Evolutionary conservation across 2,797 vertebrate genomes (phyloP), one percentile per base, ranked within the genome.

Genomic region (Pseudopleuronectes americanus): DNA sequence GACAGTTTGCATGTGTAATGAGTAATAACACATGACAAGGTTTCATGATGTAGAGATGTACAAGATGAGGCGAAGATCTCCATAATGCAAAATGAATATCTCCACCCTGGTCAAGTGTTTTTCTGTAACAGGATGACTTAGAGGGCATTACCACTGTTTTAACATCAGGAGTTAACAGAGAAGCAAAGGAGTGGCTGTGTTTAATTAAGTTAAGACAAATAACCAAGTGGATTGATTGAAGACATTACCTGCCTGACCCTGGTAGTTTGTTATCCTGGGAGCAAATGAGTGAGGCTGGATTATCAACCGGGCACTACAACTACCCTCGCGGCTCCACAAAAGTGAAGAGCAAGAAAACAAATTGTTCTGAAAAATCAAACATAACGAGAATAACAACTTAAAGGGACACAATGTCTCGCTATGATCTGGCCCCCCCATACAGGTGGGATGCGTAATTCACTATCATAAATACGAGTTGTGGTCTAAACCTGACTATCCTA

Each of bases 191-290:
- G 55, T 70, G 57, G 36, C 53, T 33, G 49, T 63, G 67, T 77
- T 81, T 83, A 71, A 84, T 86, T 85, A 82, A 79, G 64, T 72
- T 48, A 21, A 69, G 24, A 49, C 65, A 75, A 74, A 70, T 59
- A 62, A 68, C 67, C 62, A 70, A 45, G 51, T 65, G 14, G 24
- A 68, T 47, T 26, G 76, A 73, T 58, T 66, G 69, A 68, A 53
- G 57, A 31, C 23, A 54, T 14, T 53, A 61, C 33, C 59, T 64
- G 63, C 62, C 60, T 53, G 65, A 71, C 58, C 41, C 38, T 54
- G 53, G 55, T 28, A 28, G n/a, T 64, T 54, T 52, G 41, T 72
- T 65, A 28, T 54, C 45, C 17, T 49, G 23, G 23, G 23, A 66
- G 64, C 60, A 12, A 4, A 36, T 26, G 60, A 16, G n/a, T 26